These are phyloP conservation scores for Phrynocephalus vlangalii DNA, from an alignment of 2,797 vertebrate genomes.

Conservation along the genomic window DNA sequence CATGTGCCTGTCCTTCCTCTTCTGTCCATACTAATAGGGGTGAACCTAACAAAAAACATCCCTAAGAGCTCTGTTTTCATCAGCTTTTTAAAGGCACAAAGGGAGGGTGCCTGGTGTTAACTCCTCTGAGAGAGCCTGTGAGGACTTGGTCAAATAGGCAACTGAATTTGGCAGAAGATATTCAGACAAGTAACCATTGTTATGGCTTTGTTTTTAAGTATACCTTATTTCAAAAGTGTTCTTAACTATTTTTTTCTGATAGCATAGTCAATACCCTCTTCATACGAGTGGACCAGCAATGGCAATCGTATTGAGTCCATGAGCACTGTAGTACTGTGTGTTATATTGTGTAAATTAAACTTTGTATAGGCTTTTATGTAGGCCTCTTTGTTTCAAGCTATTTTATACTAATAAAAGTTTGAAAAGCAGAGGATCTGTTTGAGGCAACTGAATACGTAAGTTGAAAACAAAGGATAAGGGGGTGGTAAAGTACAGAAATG, in stretches of 20 bases:
- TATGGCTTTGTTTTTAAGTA: fast-evolving
- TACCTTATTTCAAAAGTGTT: background rate
- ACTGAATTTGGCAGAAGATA: too few species aligned
- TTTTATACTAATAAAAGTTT: background rate
- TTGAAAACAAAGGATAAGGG: background rate
- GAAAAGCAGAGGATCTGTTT: background rate
- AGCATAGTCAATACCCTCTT: conserved; percentile 8
- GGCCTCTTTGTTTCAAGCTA: background rate
- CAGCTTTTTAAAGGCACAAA: too few species aligned
- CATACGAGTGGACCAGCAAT: background rate
- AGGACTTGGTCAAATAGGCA: too few species aligned
- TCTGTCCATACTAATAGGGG: too few species aligned
- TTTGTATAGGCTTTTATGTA: background rate
- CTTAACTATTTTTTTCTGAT: background rate
- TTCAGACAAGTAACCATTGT: too few species aligned
- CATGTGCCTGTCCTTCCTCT: too few species aligned
- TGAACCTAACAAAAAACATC: too few species aligned
- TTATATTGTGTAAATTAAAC: background rate
- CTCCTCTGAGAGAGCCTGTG: too few species aligned
- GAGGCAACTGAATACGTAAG: background rate
- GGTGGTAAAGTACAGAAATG: too few species aligned
- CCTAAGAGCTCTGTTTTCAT: too few species aligned
- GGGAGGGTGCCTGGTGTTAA: too few species aligned
- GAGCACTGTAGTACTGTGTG: background rate
- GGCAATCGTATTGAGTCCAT: background rate